Base-by-base conservation (phyloP, 2,888 invertebrate genomes). In the Hemicrepidius hirtus region DNA sequence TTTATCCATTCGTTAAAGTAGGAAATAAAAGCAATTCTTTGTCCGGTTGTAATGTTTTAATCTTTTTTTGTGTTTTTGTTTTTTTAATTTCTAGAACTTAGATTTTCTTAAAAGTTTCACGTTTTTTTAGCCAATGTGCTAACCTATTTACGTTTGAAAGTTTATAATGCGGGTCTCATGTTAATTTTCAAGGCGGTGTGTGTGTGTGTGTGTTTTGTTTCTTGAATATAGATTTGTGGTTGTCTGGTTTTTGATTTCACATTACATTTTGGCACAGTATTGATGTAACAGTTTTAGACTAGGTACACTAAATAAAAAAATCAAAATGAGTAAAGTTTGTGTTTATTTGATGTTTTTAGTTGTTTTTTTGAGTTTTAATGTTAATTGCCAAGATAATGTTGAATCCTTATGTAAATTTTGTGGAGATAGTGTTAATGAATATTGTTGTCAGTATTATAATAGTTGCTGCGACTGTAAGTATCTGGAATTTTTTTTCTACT, bases 1-100 rank as follows among this genome's bases (percentile, higher is more conserved):
- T 91, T 83, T 91, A 92, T 81, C 92, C 92, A 0, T 90, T 90
- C 77, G 78, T 85, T 40, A 84, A 82, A 79, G 68, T 85, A 21
- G 80, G 81, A 55, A 84, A 80, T 71, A 46, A n/a, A 16, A 37
- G 16, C 5, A 20, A 20, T 37, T 20, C 3, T 21, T 53, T 28
- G 28, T 5, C 32, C 1, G 32, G 7, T 32, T 32, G 7, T 32
- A 32, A 32, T 32, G 9, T 32, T 32, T 6, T 5, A 9, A 9
- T 32, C 9, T 32, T 32, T 32, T 9, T 32, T 32, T 24, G 24
- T 24, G 24, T 24, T 24, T 32, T 32, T 24, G 24, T 24, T 24
- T 24, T 2, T 24, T 24, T 24, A 24, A 24, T 24, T 24, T 24
- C n/a, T n/a, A n/a, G n/a, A n/a, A n/a, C n/a, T n/a, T n/a, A n/a